Evolutionary conservation across 2,888 invertebrate genomes (phyloP), one percentile per base, ranked within the genome.

Genomic region (Molorchus minor): DNA sequence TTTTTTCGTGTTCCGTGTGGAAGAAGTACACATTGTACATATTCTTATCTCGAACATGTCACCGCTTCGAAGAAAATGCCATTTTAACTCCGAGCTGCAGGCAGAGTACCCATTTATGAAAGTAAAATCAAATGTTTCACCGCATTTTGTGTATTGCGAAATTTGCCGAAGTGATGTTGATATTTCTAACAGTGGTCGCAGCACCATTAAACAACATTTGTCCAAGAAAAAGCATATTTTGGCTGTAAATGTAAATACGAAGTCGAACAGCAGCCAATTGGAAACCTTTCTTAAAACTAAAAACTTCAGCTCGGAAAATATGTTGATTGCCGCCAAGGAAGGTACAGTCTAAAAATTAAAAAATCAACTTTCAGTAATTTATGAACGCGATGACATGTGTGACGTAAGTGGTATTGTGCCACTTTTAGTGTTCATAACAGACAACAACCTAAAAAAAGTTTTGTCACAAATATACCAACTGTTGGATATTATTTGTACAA

Each of bases 111-210:
- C 21, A 21, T 25, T 43, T 25, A 43, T 43, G 13, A 43, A 43
- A 43, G 7, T 43, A 25, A 43, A 43, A 43, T 43, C 25, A 25
- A 25, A 15, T 21, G 1, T 12, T 43, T 12, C n/a, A 12, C 43
- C 43, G 2, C 43, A 43, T 40, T 13, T 40, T 40, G 40, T 40
- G 16, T 43, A 43, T 25, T 43, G 43, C 10, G 43, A 43, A 43
- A 43, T 43, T 25, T 25, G 13, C 15, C 21, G 25, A 41, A 41
- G 13, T 25, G 43, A 25, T 25, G 25, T 40, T 16, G 15, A 40
- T 40, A 43, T 43, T 43, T 43, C 43, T 7, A 43, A 43, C 15
- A 43, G 13, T 43, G 25, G 43, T 43, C 40, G 43, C 25, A 25
- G 25, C 10, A 19, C 1, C 4, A 25, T 25, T 12, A 21, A 43